Percentiles rank a stretch among this genome's conserved stretches.
These are phyloP conservation scores for Trachemys scripta DNA, from an alignment of 2,113 vertebrate genomes.

Conservation along the genomic window DNA sequence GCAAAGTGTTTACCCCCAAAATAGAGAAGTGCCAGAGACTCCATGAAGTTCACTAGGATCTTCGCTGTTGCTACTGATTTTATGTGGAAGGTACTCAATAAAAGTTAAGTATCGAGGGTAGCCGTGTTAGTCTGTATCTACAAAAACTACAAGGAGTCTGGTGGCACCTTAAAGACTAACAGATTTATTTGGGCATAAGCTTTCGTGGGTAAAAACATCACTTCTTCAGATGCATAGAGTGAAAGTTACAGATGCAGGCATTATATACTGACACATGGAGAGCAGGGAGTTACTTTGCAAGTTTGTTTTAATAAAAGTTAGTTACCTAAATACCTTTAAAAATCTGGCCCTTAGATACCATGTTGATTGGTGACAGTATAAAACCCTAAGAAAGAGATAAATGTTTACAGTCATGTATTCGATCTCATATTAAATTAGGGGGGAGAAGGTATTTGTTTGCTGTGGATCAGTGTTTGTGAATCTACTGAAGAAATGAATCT, in stretches of 20 bases:
- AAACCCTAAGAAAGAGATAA: background rate
- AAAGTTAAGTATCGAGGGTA: background rate
- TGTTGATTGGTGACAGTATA: background rate
- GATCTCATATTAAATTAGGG: background rate
- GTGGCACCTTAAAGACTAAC: too few relatives aligned
- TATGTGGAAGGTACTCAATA: background rate
- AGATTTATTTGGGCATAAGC: too few relatives aligned
- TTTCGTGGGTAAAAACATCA: too few relatives aligned
- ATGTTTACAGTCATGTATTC: background rate
- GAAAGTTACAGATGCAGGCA: too few relatives aligned
- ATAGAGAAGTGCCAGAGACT: background rate
- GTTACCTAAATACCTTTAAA: background rate
- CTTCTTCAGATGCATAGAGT: too few relatives aligned
- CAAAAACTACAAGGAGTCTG: too few relatives aligned
- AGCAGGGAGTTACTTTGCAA: too few relatives aligned
- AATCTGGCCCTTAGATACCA: background rate
- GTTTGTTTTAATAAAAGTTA: background rate
- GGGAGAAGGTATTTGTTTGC: background rate
- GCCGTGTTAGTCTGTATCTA: too few relatives aligned
- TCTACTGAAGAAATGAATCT: background rate
- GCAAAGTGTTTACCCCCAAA: background rate
- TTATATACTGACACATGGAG: too few relatives aligned
- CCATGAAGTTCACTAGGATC: rapidly evolving
- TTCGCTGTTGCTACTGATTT: background rate
- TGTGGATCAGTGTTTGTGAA: background rate